Percentiles rank a stretch among this genome's conserved stretches.
Evolutionary conservation across 92 coral and sea anemone genomes (phyloP).

Genomic region (Palythoa grandiflora): DNA sequence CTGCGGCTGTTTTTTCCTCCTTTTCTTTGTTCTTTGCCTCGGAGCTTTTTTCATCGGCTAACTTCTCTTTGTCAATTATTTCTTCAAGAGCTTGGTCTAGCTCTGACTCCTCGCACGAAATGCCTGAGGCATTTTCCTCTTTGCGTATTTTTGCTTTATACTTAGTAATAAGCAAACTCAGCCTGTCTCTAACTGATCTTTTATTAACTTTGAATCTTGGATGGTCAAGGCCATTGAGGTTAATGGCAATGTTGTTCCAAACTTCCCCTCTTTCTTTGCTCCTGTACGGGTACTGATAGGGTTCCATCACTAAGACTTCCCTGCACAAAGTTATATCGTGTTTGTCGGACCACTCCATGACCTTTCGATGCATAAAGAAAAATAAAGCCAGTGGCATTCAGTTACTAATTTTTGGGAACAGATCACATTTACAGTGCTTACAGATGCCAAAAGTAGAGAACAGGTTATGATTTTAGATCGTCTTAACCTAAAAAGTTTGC

Average conservation of each 20-base stretch:
- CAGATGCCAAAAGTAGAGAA: no score
- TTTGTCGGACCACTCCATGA: no score
- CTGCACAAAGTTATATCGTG: no score
- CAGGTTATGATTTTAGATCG: no score
- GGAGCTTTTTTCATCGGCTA: no score
- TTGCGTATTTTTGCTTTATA: slow-evolving; percentile 44
- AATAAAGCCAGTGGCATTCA: no score
- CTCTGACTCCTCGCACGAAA: slow-evolving; percentile 7
- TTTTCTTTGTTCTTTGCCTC: slow-evolving; percentile 19
- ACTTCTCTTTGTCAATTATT: slow-evolving; percentile 50
- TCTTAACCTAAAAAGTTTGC: neutral
- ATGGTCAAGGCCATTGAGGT: neutral
- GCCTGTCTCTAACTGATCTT: slow-evolving; percentile 30
- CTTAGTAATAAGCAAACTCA: slow-evolving; percentile 44
- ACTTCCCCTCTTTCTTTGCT: slow-evolving; percentile 9
- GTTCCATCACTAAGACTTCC: no score
- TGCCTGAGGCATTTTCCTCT: slow-evolving; percentile 43
- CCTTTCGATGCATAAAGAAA: no score
- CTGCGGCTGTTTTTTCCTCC: slow-evolving; percentile 41
- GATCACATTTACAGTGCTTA: no score
- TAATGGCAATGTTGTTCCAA: slow-evolving; percentile 1
- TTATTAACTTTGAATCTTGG: slow-evolving; percentile 49
- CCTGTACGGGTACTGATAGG: neutral
- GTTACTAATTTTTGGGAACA: no score
- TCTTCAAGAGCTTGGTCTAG: slow-evolving; percentile 44